A percentile compares a stretch with the other conserved stretches of the same genome.
Conservation (phyloP, 2,888 invertebrate genomes). For the Nycteola revayana region DNA sequence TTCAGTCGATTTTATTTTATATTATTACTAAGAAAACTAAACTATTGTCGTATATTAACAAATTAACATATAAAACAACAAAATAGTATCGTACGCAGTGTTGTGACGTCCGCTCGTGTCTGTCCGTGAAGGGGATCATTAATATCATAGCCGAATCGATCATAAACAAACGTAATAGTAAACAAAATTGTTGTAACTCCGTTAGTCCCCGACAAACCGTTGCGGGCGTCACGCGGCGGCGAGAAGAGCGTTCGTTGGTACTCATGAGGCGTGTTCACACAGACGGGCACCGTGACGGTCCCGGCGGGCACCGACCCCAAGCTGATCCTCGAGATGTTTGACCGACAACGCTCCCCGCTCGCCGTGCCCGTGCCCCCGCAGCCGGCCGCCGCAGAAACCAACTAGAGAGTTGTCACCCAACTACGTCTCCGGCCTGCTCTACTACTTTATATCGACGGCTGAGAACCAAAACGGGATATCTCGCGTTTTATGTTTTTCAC, state of each 20-base stretch:
- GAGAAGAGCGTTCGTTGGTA: conserved; percentile 77
- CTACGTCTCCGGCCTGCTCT: too few relatives aligned
- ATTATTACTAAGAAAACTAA: conserved; percentile 21
- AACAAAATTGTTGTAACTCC: conserved; percentile 18
- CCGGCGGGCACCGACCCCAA: conserved; percentile 80
- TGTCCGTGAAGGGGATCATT: conserved; percentile 43
- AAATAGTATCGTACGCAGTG: conserved; percentile 46
- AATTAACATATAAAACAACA: conserved; percentile 30
- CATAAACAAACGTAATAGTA: conserved; percentile 5
- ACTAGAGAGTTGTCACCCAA: conserved; percentile 34
- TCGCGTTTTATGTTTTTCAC: too few relatives aligned
- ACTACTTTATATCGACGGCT: too few relatives aligned
- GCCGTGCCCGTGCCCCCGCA: conserved; percentile 62
- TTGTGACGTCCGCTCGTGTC: conserved; percentile 79
- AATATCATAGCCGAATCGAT: conserved; percentile 21
- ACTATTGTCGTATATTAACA: conserved; percentile 26
- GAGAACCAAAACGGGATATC: too few relatives aligned
- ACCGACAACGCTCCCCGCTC: conserved; percentile 72
- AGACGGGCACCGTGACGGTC: conserved; percentile 80
- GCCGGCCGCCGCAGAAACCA: conserved; percentile 43
- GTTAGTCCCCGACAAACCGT: conserved; percentile 43
- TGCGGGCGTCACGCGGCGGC: conserved; percentile 67
- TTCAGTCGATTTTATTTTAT: conserved; percentile 7
- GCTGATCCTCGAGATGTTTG: conserved; percentile 81
- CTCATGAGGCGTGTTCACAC: conserved; percentile 59